These are phyloP conservation scores for Caradrina kadenii DNA, from an alignment of 2,888 invertebrate species.

Conservation along the genomic window DNA sequence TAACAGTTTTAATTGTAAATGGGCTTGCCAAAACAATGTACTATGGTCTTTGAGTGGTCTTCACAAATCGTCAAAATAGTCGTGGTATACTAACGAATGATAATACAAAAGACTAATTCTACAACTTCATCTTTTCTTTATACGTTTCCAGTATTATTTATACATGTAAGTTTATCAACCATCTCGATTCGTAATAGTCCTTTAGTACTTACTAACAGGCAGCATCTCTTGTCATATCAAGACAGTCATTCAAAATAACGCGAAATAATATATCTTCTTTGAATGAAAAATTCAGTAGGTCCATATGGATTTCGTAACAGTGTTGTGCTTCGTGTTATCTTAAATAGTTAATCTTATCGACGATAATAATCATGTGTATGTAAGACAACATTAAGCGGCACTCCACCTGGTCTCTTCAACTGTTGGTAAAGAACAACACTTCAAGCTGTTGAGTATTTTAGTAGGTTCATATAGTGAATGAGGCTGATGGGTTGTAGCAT, in stretches of 20 bases:
- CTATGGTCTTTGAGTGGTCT: background rate
- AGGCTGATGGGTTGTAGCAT: conserved; percentile 21
- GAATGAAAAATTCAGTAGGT: conserved; percentile 13
- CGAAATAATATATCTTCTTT: conserved; percentile 9
- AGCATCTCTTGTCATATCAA: conserved; percentile 18
- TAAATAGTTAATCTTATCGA: conserved; percentile 33
- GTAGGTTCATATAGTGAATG: conserved; percentile 17
- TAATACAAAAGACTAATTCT: background rate
- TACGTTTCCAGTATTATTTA: background rate
- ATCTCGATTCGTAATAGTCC: background rate
- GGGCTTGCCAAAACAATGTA: background rate
- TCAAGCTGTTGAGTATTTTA: conserved; percentile 8
- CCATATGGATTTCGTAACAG: conserved; percentile 37
- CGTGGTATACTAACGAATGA: background rate
- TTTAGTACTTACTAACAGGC: conserved; percentile 3
- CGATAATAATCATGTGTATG: conserved; percentile 15
- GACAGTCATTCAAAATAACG: conserved; percentile 21
- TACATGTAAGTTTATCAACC: background rate
- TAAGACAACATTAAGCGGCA: conserved; percentile 16
- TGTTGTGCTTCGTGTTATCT: conserved; percentile 32
- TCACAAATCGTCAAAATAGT: background rate
- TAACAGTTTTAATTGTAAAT: background rate
- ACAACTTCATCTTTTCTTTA: background rate
- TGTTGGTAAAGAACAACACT: background rate
- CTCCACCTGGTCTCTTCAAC: conserved; percentile 22